Conservation (phyloP, 2,888 invertebrate species). For the Aleiodes testaceus region DNA sequence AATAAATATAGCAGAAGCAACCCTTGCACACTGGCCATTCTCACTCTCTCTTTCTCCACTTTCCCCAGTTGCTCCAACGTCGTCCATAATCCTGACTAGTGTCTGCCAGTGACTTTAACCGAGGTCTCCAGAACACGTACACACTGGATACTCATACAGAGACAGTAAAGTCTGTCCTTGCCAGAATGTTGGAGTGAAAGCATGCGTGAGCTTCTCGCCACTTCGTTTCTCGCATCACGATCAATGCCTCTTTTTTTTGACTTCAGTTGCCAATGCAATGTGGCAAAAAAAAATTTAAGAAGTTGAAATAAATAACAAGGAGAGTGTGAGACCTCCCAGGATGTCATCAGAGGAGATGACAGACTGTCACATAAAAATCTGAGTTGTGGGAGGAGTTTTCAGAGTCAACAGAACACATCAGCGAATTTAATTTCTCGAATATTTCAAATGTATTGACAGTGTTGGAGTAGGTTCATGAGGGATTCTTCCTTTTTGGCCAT, state of each 20-base stretch:
- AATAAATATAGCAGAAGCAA: conserved; percentile 63
- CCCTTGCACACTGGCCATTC: conserved; percentile 49
- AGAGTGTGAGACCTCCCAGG: conserved; percentile 1
- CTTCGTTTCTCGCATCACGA: conserved; percentile 23
- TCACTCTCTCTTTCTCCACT: conserved; percentile 4
- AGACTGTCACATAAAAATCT: conserved; percentile 20
- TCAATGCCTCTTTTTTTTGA: not conserved
- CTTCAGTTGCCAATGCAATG: not conserved
- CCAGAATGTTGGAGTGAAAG: conserved; percentile 30
- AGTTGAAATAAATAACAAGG: not conserved
- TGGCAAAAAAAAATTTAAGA: not conserved
- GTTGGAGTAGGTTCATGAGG: not conserved
- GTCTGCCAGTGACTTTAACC: conserved; percentile 65
- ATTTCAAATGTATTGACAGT: not conserved
- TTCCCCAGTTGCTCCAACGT: conserved; percentile 49
- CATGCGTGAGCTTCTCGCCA: conserved; percentile 36
- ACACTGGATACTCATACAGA: conserved; percentile 22
- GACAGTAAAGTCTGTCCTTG: conserved; percentile 30
- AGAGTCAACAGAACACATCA: conserved; percentile 9
- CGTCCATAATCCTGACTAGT: conserved; percentile 65
- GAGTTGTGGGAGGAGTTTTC: not conserved
- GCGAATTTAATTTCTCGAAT: conserved; percentile 24
- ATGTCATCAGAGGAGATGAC: conserved; percentile 15
- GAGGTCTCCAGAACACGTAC: conserved; percentile 41
- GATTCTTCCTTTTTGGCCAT: conserved; percentile 53